A percentile compares a stretch with the other conserved stretches of the same genome.
Evolutionary conservation across 2,113 vertebrate species (phyloP).

Genomic region (Leptobrachium ailaonicum): DNA sequence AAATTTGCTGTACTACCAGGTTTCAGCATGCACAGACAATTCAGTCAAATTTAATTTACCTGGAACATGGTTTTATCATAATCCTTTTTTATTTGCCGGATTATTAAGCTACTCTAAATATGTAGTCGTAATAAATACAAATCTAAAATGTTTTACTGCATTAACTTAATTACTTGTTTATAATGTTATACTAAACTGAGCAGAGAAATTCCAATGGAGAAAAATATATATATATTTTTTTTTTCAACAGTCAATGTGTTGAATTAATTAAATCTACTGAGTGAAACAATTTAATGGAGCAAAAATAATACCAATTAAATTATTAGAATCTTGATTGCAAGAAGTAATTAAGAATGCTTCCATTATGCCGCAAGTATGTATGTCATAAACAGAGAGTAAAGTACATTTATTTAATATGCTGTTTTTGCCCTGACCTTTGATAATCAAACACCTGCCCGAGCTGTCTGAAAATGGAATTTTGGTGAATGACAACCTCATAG

Average conservation of each 20-base stretch:
- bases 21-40: not conserved
- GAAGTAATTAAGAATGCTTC: conserved; percentile 65
- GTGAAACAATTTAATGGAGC: conserved; percentile 65
- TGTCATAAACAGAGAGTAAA: conserved; percentile 57
- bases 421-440: conserved; percentile 68
- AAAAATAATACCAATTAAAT: conserved; percentile 70
- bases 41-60: not conserved
- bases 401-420: conserved; percentile 62
- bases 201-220: conserved; percentile 6
- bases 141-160: conserved; percentile 21
- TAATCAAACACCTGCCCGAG: conserved; percentile 58
- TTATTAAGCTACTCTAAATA: not conserved
- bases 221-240: conserved; percentile 24
- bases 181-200: conserved; percentile 46
- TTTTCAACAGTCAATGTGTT: conserved; percentile 52
- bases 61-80: not conserved
- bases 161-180: conserved; percentile 43
- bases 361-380: conserved; percentile 62
- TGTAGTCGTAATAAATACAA: not conserved
- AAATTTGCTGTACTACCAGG: not conserved
- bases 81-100: not conserved
- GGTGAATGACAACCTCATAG: conserved; percentile 52
- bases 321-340: conserved; percentile 66
- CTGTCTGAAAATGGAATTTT: conserved; percentile 55
- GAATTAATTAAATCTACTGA: conserved; percentile 58